A percentile compares a stretch with the other conserved stretches of the same genome.
Conservation (phyloP, 2,888 invertebrate species). For the Harpalus rubripes region DNA sequence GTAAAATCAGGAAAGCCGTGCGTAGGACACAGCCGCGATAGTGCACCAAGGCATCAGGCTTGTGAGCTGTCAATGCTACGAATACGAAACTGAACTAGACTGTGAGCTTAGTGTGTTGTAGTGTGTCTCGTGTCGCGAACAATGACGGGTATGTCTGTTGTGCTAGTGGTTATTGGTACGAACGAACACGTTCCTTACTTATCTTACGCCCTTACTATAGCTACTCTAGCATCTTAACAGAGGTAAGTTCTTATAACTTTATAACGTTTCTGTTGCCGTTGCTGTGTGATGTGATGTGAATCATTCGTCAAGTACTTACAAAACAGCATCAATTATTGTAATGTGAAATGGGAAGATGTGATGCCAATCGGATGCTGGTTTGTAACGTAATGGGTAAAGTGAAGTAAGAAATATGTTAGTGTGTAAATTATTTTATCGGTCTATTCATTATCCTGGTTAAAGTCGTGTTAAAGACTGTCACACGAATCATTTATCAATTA, state of each 20-base stretch:
- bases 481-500: conserved; percentile 26
- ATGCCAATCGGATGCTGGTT: conserved; percentile 1
- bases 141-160: conserved; percentile 40
- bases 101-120: conserved; percentile 50
- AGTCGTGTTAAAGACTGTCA: conserved; percentile 33
- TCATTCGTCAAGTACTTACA: conserved; percentile 30
- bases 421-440: conserved; percentile 50
- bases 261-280: conserved; percentile 42
- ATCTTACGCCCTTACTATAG: conserved; percentile 26
- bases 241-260: conserved; percentile 46
- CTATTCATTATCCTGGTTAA: conserved; percentile 23
- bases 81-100: conserved; percentile 16
- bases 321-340: conserved; percentile 33
- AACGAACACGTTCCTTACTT: conserved; percentile 50
- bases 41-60: conserved; percentile 67
- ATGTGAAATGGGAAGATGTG: background rate
- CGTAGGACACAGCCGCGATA: conserved; percentile 76
- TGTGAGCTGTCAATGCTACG: background rate
- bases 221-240: conserved; percentile 45
- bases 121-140: conserved; percentile 34
- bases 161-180: conserved; percentile 54
- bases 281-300: too few species aligned
- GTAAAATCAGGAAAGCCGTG: conserved; percentile 78
- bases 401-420: conserved; percentile 35
- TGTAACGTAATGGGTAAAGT: conserved; percentile 40